phyloP scores from a whole-genome alignment of 2,888 invertebrate species.

The Scaptomyza parva region DNA sequence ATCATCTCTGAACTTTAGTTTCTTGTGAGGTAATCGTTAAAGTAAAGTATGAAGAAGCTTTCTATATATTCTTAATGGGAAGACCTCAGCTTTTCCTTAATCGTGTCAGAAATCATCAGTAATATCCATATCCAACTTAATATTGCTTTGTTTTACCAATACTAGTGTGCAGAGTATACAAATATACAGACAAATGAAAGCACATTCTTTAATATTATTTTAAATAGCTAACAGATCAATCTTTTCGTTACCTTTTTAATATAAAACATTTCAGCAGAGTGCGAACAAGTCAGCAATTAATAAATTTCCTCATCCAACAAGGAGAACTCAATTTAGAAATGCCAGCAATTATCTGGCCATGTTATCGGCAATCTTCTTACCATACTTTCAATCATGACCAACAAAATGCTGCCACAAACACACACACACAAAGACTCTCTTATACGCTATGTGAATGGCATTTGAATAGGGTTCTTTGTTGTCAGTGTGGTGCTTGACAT shows the following conservation, averaged over 20 bases:
- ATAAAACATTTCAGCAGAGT: neutral
- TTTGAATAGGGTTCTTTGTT: slow-evolving; percentile 73
- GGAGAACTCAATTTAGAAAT: slow-evolving; percentile 12
- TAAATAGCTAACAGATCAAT: neutral
- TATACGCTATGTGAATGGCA: slow-evolving; percentile 37
- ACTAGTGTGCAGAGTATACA: no score
- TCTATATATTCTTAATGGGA: no score
- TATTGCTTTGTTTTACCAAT: no score
- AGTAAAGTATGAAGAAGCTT: no score
- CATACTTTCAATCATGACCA: slow-evolving; percentile 47
- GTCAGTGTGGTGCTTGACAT: slow-evolving; percentile 35
- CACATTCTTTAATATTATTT: no score
- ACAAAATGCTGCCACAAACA: slow-evolving; percentile 47
- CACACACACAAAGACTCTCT: neutral
- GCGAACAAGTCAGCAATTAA: slow-evolving; percentile 73
- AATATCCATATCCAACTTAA: no score
- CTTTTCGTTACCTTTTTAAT: neutral
- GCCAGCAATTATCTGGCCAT: slow-evolving; percentile 41
- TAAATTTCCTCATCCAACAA: slow-evolving; percentile 49
- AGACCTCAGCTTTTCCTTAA: no score
- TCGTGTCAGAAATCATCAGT: no score
- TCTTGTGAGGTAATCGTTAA: no score
- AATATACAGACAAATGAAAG: no score
- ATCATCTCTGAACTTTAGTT: no score
- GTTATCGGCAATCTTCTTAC: slow-evolving; percentile 39